A percentile compares a stretch with the other conserved stretches of the same genome.
phyloP scores from a whole-genome alignment of 2,888 invertebrate genomes.

The Microctonus aethiopoides region DNA sequence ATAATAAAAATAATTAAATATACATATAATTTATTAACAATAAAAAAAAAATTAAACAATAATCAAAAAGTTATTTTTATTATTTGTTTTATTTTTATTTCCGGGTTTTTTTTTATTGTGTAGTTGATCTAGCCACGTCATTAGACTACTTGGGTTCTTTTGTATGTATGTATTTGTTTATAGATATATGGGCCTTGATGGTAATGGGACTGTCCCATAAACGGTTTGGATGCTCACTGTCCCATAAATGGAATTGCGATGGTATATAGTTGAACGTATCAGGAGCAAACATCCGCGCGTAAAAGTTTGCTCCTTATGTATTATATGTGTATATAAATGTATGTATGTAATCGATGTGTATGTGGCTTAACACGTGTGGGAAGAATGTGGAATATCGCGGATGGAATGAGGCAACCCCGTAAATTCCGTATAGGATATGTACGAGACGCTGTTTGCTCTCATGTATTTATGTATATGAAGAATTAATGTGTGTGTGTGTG shows the following conservation, averaged over 20 bases:
- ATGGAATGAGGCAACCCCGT: conserved; percentile 61
- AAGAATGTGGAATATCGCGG: conserved; percentile 65
- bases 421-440: conserved; percentile 34
- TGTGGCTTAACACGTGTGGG: conserved; percentile 63
- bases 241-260: conserved; percentile 58
- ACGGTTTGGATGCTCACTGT: conserved; percentile 59
- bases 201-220: conserved; percentile 50
- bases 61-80: too few species aligned
- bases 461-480: background rate
- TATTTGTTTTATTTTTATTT: too few species aligned
- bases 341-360: conserved; percentile 17
- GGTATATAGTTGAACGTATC: conserved; percentile 53
- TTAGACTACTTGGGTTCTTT: conserved; percentile 28
- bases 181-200: conserved; percentile 37
- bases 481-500: too few species aligned
- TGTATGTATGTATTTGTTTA: background rate
- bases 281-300: conserved; percentile 53
- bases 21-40: too few species aligned
- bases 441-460: background rate
- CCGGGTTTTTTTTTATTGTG: background rate
- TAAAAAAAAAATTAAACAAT: too few species aligned
- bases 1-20: too few species aligned
- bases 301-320: conserved; percentile 50
- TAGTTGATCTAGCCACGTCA: conserved; percentile 32
- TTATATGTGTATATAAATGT: conserved; percentile 29